These are phyloP conservation scores for Apoda limacodes DNA, from an alignment of 2,888 invertebrate species.

Conservation along the genomic window DNA sequence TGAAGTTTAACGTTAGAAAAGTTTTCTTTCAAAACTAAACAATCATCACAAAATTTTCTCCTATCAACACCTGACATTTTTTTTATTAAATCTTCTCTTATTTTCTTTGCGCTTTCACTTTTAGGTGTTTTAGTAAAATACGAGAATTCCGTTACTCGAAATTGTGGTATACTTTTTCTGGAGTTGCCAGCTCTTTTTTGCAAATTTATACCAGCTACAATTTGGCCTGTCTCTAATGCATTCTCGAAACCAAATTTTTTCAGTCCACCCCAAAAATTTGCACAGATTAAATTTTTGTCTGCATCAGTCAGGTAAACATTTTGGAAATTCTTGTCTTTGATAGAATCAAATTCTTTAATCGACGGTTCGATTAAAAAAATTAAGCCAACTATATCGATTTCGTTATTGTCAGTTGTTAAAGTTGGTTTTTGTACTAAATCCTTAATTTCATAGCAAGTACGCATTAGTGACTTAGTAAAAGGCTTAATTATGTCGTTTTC, in stretches of 20 bases:
- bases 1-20: slow-evolving; percentile 24
- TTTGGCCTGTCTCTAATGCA: slow-evolving; percentile 66
- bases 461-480: slow-evolving; percentile 25
- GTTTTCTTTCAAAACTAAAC: slow-evolving; percentile 38
- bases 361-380: slow-evolving; percentile 69
- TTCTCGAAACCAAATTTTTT: slow-evolving; percentile 64
- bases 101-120: slow-evolving; percentile 50
- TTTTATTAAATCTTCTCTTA: slow-evolving; percentile 51
- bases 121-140: slow-evolving; percentile 73
- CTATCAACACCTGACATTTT: slow-evolving; percentile 27
- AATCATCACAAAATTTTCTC: slow-evolving; percentile 37
- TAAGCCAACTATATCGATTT: slow-evolving; percentile 80
- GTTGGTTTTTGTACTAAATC: slow-evolving; percentile 40
- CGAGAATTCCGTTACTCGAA: slow-evolving; percentile 72
- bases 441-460: slow-evolving; percentile 56
- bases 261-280: slow-evolving; percentile 69
- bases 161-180: slow-evolving; percentile 63
- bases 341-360: slow-evolving; percentile 42
- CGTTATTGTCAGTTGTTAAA: slow-evolving; percentile 62
- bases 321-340: slow-evolving; percentile 50
- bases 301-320: slow-evolving; percentile 71
- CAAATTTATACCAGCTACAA: slow-evolving; percentile 73
- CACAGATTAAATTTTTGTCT: slow-evolving; percentile 58
- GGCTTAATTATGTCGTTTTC: slow-evolving; percentile 24
- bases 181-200: slow-evolving; percentile 67